Base-by-base conservation (phyloP, 2,888 invertebrate species). In the Drosophila parthenogenetica region DNA sequence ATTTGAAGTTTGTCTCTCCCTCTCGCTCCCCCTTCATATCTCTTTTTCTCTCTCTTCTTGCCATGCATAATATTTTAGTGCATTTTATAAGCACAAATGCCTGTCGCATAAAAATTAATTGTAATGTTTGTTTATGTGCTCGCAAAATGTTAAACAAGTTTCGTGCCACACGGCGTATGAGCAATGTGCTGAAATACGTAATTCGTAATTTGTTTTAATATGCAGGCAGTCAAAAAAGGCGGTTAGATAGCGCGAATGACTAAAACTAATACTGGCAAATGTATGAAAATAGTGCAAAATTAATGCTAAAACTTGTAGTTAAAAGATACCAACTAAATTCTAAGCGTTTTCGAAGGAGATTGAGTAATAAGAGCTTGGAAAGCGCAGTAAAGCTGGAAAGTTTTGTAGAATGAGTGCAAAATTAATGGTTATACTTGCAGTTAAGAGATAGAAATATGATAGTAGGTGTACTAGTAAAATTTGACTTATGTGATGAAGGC, bases 101-200 rank as follows among this genome's bases (percentile, higher is more conserved):
- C 86, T 85, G 87, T 84, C 88, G 78, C 83, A 86, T 87, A 86
- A 86, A 87, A 83, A 73, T 85, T 87, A 89, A 89, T 89, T 89
- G 87, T 87, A 79, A 89, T 82, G 79, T 84, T 86, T 89, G 82
- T 89, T 89, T 87, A 89, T 82, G 86, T 71, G 85, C 72, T 79
- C 79, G 67, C 73, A 45, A 76, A 75, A 61, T 72, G 79, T 74
- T 74, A 71, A 79, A 66, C 79, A 68, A 70, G 80, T 78, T 74
- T 64, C 48, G 50, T 42, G 64, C 64, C 50, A 73, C 70, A 59
- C 40, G 70, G 61, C 77, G 75, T 66, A 72, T 74, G 78, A 57
- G 78, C 57, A 65, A 77, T 64, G 69, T 61, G 59, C 32, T 35
- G 37, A 50, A 45, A 57, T 69, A 75, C 69, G 37, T 37, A 50